Percentiles rank a stretch among this genome's conserved stretches.
These are phyloP conservation scores for Drosophila prosaltans DNA, from an alignment of 1,140 invertebrate genomes.

Conservation along the genomic window DNA sequence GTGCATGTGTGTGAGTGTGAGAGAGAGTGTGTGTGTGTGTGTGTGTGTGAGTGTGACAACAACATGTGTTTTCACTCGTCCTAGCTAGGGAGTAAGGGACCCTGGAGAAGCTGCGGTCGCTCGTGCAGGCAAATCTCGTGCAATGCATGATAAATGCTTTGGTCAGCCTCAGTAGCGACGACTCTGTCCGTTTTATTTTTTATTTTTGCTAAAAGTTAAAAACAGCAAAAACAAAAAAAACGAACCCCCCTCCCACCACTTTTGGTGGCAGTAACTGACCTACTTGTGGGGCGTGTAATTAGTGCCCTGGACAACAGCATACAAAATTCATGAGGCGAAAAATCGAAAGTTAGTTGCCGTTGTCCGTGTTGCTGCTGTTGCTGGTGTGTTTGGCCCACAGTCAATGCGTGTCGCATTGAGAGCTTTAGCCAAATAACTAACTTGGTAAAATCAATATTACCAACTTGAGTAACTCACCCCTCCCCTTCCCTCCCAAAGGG, in stretches of 20 bases:
- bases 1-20: slow-evolving; percentile 15
- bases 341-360: slow-evolving; percentile 67
- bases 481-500: slow-evolving; percentile 28
- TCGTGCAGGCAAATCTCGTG: slow-evolving; percentile 70
- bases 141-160: slow-evolving; percentile 71
- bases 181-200: slow-evolving; percentile 21
- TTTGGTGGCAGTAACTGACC: slow-evolving; percentile 39
- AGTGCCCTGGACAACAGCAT: slow-evolving; percentile 50
- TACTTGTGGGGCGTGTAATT: slow-evolving; percentile 64
- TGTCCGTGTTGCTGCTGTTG: slow-evolving; percentile 1
- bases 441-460: slow-evolving; percentile 63
- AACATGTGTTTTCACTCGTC: slow-evolving; percentile 70
- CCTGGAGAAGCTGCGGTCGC: slow-evolving; percentile 58
- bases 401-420: slow-evolving; percentile 57
- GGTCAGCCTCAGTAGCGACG: slow-evolving; percentile 30
- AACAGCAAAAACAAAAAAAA: slow-evolving; percentile 19
- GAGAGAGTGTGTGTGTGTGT: slow-evolving; percentile 16
- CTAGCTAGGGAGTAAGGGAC: slow-evolving; percentile 3
- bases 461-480: slow-evolving; percentile 19
- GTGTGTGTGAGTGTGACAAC: slow-evolving; percentile 42
- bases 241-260: not conserved
- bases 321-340: slow-evolving; percentile 67
- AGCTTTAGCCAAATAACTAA: slow-evolving; percentile 25
- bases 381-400: slow-evolving; percentile 14
- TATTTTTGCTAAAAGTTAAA: slow-evolving; percentile 24